Base-by-base conservation (phyloP, 2,888 invertebrate genomes). In the Cheilosia vulpina region DNA sequence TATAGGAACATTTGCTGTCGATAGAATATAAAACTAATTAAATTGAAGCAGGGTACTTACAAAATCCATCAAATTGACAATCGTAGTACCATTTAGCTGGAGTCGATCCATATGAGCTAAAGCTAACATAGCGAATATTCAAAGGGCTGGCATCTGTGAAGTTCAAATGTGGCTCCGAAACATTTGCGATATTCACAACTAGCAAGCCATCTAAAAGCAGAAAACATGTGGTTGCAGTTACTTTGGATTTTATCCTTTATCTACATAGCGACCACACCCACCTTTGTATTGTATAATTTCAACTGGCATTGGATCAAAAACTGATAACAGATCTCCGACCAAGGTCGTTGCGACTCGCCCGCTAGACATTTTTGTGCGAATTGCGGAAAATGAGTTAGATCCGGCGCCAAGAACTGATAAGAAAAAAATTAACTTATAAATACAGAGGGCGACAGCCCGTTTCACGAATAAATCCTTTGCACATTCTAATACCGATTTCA, bases 61-160 rank as follows among this genome's bases (percentile, higher is more conserved):
- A 85, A 52, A 88, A 90, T 34, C 90, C 90, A 88, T 92, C 92
- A 15, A 90, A 90, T 57, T 89, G 81, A 88, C 96, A 96, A 89
- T 95, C 95, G 88, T 94, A 96, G 68, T 94, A 93, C 93, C 96
- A 95, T 89, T 95, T 95, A 0, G 95, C 95, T 88, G 94, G 94
- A 0, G 95, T 94, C 0, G 93, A 93, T 5, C 93, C 93, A 94
- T 95, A 96, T 0, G 95, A 93, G 15, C 95, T 94, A 87, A 96
- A 96, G 89, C 95, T 95, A 77, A 96, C 94, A 89, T 94, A 95
- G 87, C 93, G 93, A 17, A 96, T 92, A 0, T 93, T 92, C n/a
- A 96, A 89, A 0, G 95, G 94, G 50, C 93, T 91, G 0, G 93
- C 89, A 89, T 96, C 96, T 27, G 90, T 92, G 92, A 94, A 96